A percentile compares a stretch with the other conserved stretches of the same genome.
These are phyloP conservation scores for Julus scandinavius DNA, from an alignment of 2,888 invertebrate genomes.

Conservation along the genomic window DNA sequence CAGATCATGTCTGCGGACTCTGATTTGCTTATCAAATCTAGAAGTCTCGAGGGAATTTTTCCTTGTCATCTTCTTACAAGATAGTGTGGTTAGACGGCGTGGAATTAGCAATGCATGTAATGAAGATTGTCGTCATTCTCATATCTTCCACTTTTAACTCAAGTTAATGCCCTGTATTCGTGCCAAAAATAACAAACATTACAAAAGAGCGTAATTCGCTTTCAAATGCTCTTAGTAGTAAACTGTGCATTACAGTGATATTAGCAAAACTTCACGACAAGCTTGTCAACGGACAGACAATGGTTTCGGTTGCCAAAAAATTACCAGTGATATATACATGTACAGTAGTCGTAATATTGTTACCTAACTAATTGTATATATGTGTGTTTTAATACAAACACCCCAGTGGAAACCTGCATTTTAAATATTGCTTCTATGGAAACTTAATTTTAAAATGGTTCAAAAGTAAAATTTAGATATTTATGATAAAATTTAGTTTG, in stretches of 20 bases:
- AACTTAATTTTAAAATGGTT: too few relatives aligned
- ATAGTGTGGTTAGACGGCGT: background rate
- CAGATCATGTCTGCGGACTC: background rate
- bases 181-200: background rate
- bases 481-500: too few relatives aligned
- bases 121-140: constrained; percentile 26
- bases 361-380: too few relatives aligned
- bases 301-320: too few relatives aligned
- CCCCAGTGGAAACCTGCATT: too few relatives aligned
- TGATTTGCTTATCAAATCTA: constrained; percentile 8
- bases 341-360: too few relatives aligned
- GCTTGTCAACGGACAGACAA: too few relatives aligned
- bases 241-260: background rate
- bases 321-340: too few relatives aligned
- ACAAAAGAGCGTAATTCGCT: background rate
- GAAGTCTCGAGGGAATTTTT: background rate
- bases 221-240: background rate
- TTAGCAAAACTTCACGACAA: background rate
- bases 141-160: background rate
- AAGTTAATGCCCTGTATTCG: background rate
- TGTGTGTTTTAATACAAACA: too few relatives aligned
- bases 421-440: too few relatives aligned
- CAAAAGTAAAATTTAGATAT: too few relatives aligned
- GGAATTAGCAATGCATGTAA: constrained; percentile 34
- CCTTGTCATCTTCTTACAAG: constrained; percentile 15